phyloP scores from a whole-genome alignment of 2,888 invertebrate species.

The Sericinus montela region DNA sequence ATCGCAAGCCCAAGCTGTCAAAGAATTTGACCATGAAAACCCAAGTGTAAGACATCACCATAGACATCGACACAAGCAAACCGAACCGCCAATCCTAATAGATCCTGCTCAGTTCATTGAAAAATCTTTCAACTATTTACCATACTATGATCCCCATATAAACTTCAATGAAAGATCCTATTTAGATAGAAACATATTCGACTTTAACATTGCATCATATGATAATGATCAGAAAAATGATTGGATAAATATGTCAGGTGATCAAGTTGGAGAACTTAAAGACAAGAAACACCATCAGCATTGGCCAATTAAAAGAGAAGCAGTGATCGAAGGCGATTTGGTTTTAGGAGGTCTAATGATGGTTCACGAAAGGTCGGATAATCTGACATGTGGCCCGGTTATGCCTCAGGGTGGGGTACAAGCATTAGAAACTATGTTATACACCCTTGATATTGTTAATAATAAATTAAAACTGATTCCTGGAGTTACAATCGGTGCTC shows the following conservation, averaged over 20 bases:
- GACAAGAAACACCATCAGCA: slow-evolving; percentile 39
- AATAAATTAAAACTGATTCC: slow-evolving; percentile 81
- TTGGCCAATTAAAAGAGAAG: slow-evolving; percentile 89
- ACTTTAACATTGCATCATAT: slow-evolving; percentile 31
- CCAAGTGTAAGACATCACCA: slow-evolving; percentile 50
- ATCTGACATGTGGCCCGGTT: slow-evolving; percentile 84
- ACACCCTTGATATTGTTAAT: slow-evolving; percentile 88
- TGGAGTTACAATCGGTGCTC: slow-evolving; percentile 88
- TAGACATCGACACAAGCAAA: slow-evolving; percentile 58
- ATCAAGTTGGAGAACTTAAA: slow-evolving; percentile 27
- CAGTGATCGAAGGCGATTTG: slow-evolving; percentile 90
- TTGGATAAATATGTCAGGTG: slow-evolving; percentile 63
- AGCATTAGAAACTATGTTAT: slow-evolving; percentile 93
- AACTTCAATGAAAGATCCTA: slow-evolving; percentile 37
- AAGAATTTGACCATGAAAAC: slow-evolving; percentile 32
- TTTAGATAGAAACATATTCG: slow-evolving; percentile 40
- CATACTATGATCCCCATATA: slow-evolving; percentile 34
- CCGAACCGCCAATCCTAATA: slow-evolving; percentile 19
- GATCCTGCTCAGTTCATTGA: slow-evolving; percentile 32
- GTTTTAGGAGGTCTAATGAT: slow-evolving; percentile 94
- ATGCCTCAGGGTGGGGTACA: slow-evolving; percentile 94
- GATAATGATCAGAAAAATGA: slow-evolving; percentile 45
- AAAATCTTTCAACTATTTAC: slow-evolving; percentile 29
- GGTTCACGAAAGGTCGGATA: slow-evolving; percentile 59
- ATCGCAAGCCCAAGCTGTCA: slow-evolving; percentile 29